A percentile compares a stretch with the other conserved stretches of the same genome.
These are phyloP conservation scores for Andrena cerasifolii DNA, from an alignment of 1,140 invertebrate species.

Conservation along the genomic window DNA sequence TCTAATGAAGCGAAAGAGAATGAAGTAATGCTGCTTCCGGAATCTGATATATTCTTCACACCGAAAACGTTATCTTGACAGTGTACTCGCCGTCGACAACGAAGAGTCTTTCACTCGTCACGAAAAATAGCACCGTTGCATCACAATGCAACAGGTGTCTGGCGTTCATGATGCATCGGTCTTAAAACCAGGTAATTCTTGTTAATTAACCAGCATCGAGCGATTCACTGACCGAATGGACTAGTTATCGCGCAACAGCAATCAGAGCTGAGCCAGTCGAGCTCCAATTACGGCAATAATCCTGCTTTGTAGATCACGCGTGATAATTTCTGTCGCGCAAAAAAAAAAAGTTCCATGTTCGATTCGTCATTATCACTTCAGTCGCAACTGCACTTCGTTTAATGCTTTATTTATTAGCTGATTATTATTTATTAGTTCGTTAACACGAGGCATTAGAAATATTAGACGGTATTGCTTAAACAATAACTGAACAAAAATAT, in stretches of 20 bases:
- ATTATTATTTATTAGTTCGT: too few relatives aligned
- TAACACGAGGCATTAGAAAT: too few relatives aligned
- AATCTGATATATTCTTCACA: slow-evolving; percentile 15
- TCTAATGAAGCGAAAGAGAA: slow-evolving; percentile 8
- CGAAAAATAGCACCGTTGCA: slow-evolving; percentile 2
- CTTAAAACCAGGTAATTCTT: background rate
- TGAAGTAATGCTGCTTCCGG: slow-evolving; percentile 38
- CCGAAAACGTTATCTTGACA: background rate
- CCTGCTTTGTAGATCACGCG: slow-evolving; percentile 6
- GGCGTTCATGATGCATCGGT: background rate
- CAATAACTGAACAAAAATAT: too few relatives aligned
- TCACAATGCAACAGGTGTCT: background rate
- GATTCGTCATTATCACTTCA: background rate
- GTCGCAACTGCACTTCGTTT: background rate
- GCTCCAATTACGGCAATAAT: slow-evolving; percentile 51
- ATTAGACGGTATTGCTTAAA: too few relatives aligned
- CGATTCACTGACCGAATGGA: background rate
- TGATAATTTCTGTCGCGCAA: background rate
- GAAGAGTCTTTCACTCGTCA: background rate
- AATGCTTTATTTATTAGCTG: background rate
- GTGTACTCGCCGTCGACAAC: too few relatives aligned
- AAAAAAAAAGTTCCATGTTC: slow-evolving; percentile 1
- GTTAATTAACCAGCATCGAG: slow-evolving; percentile 11
- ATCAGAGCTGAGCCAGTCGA: slow-evolving; percentile 27
- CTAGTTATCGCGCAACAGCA: slow-evolving; percentile 35